Percentiles rank a stretch among this genome's conserved stretches.
phyloP scores from a whole-genome alignment of 1,140 invertebrate genomes.

The Caenorhabditis brenneri region DNA sequence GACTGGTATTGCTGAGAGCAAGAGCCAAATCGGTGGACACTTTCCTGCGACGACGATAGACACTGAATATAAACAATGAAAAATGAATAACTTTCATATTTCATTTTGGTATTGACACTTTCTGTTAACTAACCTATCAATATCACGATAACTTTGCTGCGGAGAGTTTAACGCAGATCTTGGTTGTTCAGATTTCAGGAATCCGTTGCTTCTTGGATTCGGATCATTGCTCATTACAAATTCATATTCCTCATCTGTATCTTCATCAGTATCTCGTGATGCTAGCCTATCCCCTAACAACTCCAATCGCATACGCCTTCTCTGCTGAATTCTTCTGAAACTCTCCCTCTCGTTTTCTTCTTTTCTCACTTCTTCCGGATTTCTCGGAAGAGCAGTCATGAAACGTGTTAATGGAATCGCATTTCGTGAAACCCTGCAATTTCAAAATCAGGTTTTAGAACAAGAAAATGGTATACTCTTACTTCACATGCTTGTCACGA shows the following conservation, averaged over 20 bases:
- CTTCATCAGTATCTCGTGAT: not conserved
- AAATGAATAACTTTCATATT: too few species aligned
- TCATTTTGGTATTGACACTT: too few species aligned
- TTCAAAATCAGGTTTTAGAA: not conserved
- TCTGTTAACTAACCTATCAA: slow-evolving; percentile 24
- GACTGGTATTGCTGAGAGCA: slow-evolving; percentile 36
- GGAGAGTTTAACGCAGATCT: slow-evolving; percentile 38
- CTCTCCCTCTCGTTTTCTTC: slow-evolving; percentile 28
- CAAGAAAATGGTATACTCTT: slow-evolving; percentile 56
- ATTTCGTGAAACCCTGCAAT: slow-evolving; percentile 41
- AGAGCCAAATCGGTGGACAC: slow-evolving; percentile 29
- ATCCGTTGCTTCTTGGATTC: not conserved
- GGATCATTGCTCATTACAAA: slow-evolving; percentile 35
- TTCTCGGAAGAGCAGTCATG: slow-evolving; percentile 3
- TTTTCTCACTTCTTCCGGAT: not conserved
- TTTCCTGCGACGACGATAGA: slow-evolving; percentile 48
- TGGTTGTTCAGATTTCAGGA: slow-evolving; percentile 32
- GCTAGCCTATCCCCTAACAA: not conserved
- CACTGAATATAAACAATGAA: not conserved
- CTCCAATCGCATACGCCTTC: not conserved
- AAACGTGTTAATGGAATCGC: slow-evolving; percentile 44
- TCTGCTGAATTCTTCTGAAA: not conserved
- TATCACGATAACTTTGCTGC: slow-evolving; percentile 49
- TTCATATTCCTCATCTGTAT: slow-evolving; percentile 9
- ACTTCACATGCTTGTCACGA: slow-evolving; percentile 77